phyloP scores from a whole-genome alignment of 1,140 invertebrate species.

The Harpegnathos saltator region DNA sequence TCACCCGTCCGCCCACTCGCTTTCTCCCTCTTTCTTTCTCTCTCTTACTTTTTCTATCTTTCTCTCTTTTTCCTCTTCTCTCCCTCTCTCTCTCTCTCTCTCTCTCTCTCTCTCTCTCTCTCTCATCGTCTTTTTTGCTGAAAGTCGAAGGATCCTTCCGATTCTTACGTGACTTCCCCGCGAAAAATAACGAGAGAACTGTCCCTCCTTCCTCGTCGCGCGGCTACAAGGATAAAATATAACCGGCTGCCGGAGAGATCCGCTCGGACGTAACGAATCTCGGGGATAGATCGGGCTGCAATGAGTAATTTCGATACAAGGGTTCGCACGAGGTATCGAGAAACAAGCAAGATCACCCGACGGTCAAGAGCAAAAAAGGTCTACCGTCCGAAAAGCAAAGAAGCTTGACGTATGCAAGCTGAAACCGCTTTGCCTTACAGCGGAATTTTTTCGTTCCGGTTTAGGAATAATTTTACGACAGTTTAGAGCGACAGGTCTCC shows the following conservation, averaged over 20 bases:
- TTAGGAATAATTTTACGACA: constrained; percentile 72
- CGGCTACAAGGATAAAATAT: constrained; percentile 31
- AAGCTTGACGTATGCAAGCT: background rate
- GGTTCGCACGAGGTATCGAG: constrained; percentile 9
- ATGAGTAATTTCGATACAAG: constrained; percentile 47
- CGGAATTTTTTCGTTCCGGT: constrained; percentile 17
- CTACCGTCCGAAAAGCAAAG: background rate
- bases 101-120: constrained; percentile 57
- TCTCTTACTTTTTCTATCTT: too few relatives aligned
- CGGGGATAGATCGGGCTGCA: constrained; percentile 11
- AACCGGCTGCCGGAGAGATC: constrained; percentile 12
- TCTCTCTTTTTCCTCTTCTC: too few relatives aligned
- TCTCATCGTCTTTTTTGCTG: constrained; percentile 62
- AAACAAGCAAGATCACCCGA: background rate
- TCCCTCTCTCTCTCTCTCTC: constrained; percentile 56
- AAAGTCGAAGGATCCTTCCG: constrained; percentile 44
- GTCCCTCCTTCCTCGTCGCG: constrained; percentile 19
- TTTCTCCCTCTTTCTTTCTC: constrained; percentile 56
- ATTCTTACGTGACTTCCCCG: constrained; percentile 63
- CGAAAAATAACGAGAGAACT: constrained; percentile 33
- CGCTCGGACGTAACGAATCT: constrained; percentile 39
- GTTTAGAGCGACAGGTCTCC: constrained; percentile 24
- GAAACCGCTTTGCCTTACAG: background rate
- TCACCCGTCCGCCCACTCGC: constrained; percentile 37
- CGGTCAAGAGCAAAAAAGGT: background rate